Conservation (phyloP, 2,888 invertebrate genomes). For the Oscheius myriophilus region DNA sequence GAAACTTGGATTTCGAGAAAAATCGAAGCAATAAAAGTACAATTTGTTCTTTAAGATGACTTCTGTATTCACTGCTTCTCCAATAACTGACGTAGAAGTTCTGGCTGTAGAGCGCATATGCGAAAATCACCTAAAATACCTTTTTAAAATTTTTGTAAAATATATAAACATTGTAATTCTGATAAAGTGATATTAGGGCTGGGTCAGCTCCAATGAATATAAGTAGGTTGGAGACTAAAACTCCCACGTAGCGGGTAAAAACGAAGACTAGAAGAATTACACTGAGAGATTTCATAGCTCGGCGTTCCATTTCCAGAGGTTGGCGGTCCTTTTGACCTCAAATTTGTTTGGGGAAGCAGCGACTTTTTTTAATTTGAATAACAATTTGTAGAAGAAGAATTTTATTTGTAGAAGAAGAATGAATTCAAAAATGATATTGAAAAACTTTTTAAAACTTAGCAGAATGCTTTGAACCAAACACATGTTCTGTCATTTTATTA, state of each 20-base stretch:
- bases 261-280: conserved; percentile 30
- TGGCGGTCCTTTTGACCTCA: conserved; percentile 7
- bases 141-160: not conserved
- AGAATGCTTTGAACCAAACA: too few species aligned
- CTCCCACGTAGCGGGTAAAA: conserved; percentile 28
- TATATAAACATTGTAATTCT: conserved; percentile 29
- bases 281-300: conserved; percentile 21
- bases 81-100: conserved; percentile 29
- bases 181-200: conserved; percentile 22
- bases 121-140: conserved; percentile 25
- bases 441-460: too few species aligned
- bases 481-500: too few species aligned
- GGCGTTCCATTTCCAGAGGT: conserved; percentile 16
- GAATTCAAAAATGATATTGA: too few species aligned
- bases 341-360: too few species aligned
- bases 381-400: too few species aligned
- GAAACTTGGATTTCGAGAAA: conserved; percentile 10
- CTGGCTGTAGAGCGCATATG: conserved; percentile 25
- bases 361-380: too few species aligned
- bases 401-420: too few species aligned
- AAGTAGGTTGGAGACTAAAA: conserved; percentile 18
- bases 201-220: conserved; percentile 16
- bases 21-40: not conserved
- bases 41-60: conserved; percentile 20
- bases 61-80: conserved; percentile 28